Evolutionary conservation across 2,797 vertebrate genomes (phyloP), one percentile per base, ranked within the genome.

Genomic region (Arremon brunneinucha): DNA sequence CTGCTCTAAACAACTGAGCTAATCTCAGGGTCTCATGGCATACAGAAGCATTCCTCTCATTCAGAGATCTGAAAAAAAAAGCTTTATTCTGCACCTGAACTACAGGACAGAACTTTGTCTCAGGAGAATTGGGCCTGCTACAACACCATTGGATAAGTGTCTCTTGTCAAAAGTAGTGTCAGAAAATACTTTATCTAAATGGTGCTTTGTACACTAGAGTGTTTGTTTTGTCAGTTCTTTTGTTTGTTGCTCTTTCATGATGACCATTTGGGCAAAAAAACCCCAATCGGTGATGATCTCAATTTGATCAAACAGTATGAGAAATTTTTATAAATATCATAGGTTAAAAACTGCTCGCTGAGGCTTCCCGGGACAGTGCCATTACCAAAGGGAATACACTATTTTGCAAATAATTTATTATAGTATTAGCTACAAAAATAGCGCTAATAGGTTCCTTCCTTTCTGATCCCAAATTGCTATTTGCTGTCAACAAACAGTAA

Each of bases 161-260:
- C 19, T 76, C 32, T 49, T 75, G 26, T 60, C 49, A 89, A 72
- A 94, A 98, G 97, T 89, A 72, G 26, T 20, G 14, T 62, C 47
- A 83, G 52, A 89, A 92, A 72, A 81, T 47, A 59, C 11, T 83
- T 75, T 27, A 63, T 34, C 44, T 83, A 52, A 75, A 67, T n/a
- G 16, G 37, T 70, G 77, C 34, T 93, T 83, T 84, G 63, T 43
- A 70, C 44, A 69, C 39, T 43, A 62, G 34, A 71, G 14, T 30
- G 18, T 53, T 88, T 60, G 39, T 67, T 89, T 86, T 84, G 41
- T 89, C 34, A 28, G 12, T 11, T 74, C 47, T 83, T 81, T 79
- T 62, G 56, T 76, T 79, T 70, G 32, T 56, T 74, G 49, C 9
- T 84, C 44, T 87, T 90, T 84, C 87, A 82, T 60, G 23, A 76